A percentile compares a stretch with the other conserved stretches of the same genome.
Conservation (phyloP, 2,888 invertebrate species). For the Globia sparganii region DNA sequence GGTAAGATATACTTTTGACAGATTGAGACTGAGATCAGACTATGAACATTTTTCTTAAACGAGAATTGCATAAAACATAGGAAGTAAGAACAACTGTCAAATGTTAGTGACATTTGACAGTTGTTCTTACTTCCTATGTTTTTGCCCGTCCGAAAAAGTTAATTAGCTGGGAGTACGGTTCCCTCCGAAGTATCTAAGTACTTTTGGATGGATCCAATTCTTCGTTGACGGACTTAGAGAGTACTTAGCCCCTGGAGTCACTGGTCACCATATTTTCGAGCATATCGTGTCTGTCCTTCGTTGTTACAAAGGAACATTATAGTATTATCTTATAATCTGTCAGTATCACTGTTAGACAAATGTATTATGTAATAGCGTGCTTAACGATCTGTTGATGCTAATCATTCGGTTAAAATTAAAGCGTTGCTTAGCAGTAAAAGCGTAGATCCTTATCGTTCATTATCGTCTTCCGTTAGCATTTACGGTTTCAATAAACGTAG, state of each 20-base stretch:
- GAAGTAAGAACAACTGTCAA: no score
- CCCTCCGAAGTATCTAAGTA: no score
- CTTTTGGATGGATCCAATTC: no score
- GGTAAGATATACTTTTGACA: no score
- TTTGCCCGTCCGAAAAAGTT: no score
- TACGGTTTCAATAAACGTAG: slow-evolving; percentile 21
- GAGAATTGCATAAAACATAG: no score
- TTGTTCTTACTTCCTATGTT: no score
- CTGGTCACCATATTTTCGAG: neutral
- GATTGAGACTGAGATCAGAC: no score
- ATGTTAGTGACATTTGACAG: no score
- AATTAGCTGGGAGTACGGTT: no score
- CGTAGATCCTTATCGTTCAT: slow-evolving; percentile 58
- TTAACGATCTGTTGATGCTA: slow-evolving; percentile 40
- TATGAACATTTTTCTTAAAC: no score
- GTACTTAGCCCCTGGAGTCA: no score
- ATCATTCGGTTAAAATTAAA: slow-evolving; percentile 59
- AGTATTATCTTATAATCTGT: neutral
- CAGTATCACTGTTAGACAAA: slow-evolving; percentile 11
- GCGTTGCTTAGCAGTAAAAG: slow-evolving; percentile 35
- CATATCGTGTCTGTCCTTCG: neutral
- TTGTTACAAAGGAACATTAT: neutral
- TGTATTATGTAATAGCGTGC: slow-evolving; percentile 64
- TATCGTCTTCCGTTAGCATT: slow-evolving; percentile 54
- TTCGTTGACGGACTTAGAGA: neutral